phyloP scores from a whole-genome alignment of 2,113 vertebrate species.

The Theristicus caerulescens region DNA sequence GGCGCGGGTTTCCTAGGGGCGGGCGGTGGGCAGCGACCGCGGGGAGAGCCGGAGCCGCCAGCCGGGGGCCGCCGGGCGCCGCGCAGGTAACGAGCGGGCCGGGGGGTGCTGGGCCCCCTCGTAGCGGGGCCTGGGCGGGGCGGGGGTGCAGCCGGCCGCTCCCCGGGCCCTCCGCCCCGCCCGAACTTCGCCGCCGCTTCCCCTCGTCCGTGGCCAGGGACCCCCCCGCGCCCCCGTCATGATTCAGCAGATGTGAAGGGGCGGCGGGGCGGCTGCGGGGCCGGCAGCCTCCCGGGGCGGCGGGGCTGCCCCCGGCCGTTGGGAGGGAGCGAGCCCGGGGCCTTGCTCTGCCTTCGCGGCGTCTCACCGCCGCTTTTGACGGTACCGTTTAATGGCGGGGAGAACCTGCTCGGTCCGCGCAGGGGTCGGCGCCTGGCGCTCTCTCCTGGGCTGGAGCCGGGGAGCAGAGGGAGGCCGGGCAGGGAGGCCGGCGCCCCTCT shows the following conservation, averaged over 20 bases:
- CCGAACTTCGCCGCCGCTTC: background rate
- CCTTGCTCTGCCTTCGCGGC: background rate
- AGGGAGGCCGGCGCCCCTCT: background rate
- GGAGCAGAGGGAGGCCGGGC: too few relatives aligned
- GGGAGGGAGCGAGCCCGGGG: background rate
- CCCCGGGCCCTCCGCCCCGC: too few relatives aligned
- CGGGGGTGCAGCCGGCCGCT: background rate
- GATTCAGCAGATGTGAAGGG: background rate
- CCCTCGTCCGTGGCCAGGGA: fast-evolving
- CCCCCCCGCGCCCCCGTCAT: fast-evolving
- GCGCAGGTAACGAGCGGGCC: background rate
- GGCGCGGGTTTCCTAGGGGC: background rate
- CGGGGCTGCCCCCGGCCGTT: background rate
- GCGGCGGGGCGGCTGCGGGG: background rate
- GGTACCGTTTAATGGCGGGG: background rate
- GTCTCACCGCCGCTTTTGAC: background rate
- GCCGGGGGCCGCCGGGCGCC: background rate
- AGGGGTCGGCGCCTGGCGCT: too few relatives aligned
- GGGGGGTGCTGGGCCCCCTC: background rate
- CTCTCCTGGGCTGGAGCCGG: background rate
- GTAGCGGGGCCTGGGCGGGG: background rate
- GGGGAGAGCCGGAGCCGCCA: background rate
- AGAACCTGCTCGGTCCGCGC: background rate
- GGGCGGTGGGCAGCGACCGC: background rate
- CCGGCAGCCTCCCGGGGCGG: too few relatives aligned